phyloP scores from a whole-genome alignment of 2,113 vertebrate genomes.

The Carassius carassius region DNA sequence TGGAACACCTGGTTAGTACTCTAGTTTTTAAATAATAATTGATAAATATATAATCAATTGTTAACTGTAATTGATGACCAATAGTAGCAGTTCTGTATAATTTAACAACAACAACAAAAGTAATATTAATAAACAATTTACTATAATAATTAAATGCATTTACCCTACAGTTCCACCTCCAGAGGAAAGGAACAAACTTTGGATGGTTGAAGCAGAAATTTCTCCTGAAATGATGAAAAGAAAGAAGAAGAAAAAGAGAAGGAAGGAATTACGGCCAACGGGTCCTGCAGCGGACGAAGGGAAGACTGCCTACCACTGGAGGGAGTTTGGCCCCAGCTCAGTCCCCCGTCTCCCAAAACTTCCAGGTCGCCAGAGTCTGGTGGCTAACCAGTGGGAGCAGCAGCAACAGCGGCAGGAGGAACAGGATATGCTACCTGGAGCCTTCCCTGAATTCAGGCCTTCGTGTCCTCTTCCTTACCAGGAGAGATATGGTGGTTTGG shows the following conservation, averaged over 20 bases:
- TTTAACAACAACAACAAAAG: neutral
- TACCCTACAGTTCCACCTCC: slow-evolving; percentile 81
- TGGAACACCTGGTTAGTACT: slow-evolving; percentile 83
- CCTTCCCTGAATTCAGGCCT: slow-evolving; percentile 66
- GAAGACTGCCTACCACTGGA: slow-evolving; percentile 33
- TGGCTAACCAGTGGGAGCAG: slow-evolving; percentile 70
- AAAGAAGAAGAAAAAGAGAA: slow-evolving; percentile 87
- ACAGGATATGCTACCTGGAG: slow-evolving; percentile 70
- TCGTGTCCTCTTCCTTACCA: slow-evolving; percentile 60
- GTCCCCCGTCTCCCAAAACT: slow-evolving; percentile 87
- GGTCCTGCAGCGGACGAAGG: slow-evolving; percentile 48
- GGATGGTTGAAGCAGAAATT: slow-evolving; percentile 89
- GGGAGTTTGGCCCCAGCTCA: slow-evolving; percentile 70
- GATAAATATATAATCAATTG: neutral
- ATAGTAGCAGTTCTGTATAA: neutral
- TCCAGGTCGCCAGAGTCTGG: slow-evolving; percentile 83
- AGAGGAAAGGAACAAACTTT: slow-evolving; percentile 84
- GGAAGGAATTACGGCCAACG: slow-evolving; percentile 77
- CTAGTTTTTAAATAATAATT: neutral
- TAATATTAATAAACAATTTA: neutral
- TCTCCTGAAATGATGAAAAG: slow-evolving; percentile 87
- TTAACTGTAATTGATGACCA: neutral
- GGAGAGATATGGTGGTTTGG: slow-evolving; percentile 50
- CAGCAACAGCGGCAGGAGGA: slow-evolving; percentile 67
- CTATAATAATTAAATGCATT: neutral